Base-by-base conservation (phyloP, 2,888 invertebrate species). In the Drosophila kuntzei region DNA sequence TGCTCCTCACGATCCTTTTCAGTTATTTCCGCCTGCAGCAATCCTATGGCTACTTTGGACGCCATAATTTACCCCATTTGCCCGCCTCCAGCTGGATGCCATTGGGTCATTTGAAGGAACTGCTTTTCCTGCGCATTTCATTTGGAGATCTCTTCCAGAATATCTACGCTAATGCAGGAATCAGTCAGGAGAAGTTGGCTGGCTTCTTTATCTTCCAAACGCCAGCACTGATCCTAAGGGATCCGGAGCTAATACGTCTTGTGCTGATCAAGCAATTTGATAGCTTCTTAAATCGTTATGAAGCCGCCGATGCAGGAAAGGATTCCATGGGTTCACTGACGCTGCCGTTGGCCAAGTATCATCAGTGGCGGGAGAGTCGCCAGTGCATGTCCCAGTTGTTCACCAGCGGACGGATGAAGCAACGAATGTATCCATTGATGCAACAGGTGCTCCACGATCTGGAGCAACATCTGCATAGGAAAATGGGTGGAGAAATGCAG, bases 171-270 rank as follows among this genome's bases (percentile, higher is more conserved):
- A 62, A 89, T 59, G 46, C 65, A 0, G 9, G 54, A 6, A 25
- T 76, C 20, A 5, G 65, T 63, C 20, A 89, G 57, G 54, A 63
- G 55, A 75, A 91, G 62, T 20, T 92, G 47, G 80, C 79, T 62
- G 88, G 93, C 67, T 69, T 93, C 87, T 82, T 80, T 90, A 80
- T 93, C 2, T 90, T 93, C n/a, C 92, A 93, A 69, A 91, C 90
- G 3, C 93, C 93, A 0, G 90, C 90, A 3, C 32, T 93, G 2
- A 58, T 93, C 12, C 51, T 92, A 1, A 90, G 92, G 1, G 93
- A 93, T 76, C 92, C 92, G 0, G 91, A 92, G 18, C 65, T 93
- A 1, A 86, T 93, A 1, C 92, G 92, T 47, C 76, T 85, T 2
- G 65, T 93, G 4, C 73, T 93, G 12, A 88, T 93, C 12, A 93